Evolutionary conservation across 2,113 vertebrate species (phyloP), one percentile per base, ranked within the genome.

Genomic region (Dromaius novaehollandiae): DNA sequence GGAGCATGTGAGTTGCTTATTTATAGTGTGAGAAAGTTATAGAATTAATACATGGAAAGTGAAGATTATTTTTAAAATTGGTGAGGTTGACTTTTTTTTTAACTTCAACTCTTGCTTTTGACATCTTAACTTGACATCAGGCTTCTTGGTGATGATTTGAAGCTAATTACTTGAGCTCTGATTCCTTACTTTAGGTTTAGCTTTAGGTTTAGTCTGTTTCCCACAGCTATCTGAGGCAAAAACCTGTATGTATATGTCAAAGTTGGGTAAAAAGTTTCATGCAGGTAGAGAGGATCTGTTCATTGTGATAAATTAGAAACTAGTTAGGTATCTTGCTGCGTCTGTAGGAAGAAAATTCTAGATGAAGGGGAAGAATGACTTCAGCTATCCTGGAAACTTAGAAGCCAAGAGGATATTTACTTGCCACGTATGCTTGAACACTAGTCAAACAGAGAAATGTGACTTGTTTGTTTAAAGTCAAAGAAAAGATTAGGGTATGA

Each of bases 361-460:
- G 46, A 25, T 80, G 76, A 94, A 86, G 55, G 73, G 90, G 79
- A 82, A 89, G 15, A 86, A 70, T 69, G 60, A 55, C 63, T 81
- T 94, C 60, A 86, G 17, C 71, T 36, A 48, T 93, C 91, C 90
- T 93, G 96, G 93, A 91, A 89, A 19, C 86, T 97, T 82, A 7
- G 77, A 86, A 88, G 93, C 87, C 48, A 69, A 53, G 61, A 87
- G 82, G 75, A 94, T 97, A 69, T 97, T 90, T 92, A 81, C 82
- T 96, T 97, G 96, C 94, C 96, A 97, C 75, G 76, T 98, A 91
- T 77, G 71, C 95, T 48, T 53, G 92, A 83, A 61, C 63, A 66
- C 83, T 95, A 90, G 90, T 55, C 90, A 96, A 97, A 84, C 89
- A 94, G 58, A 90, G 80, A 89, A 95, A 91, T 69, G 77, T 36